Percentiles rank a stretch among this genome's conserved stretches.
These are phyloP conservation scores for Rhagoletis pomonella DNA, from an alignment of 1,140 invertebrate genomes.

Conservation along the genomic window DNA sequence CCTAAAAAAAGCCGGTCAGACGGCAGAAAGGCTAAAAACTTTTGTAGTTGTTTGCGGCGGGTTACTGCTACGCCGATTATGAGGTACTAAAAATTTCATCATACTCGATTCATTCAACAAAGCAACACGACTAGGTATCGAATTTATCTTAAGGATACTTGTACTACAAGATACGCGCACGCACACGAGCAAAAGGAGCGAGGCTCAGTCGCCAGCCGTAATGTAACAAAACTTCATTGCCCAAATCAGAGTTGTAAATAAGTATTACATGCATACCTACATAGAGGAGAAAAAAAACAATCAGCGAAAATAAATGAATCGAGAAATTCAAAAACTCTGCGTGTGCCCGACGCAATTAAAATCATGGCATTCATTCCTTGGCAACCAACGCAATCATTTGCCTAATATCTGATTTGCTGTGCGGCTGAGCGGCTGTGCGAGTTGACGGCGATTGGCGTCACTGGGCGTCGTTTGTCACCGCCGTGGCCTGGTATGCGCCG, in stretches of 20 bases:
- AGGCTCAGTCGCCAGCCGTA: background rate
- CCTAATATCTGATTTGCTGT: slow-evolving; percentile 13
- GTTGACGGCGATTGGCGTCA: slow-evolving; percentile 41
- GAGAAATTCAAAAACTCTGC: slow-evolving; percentile 40
- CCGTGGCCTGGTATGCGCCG: background rate
- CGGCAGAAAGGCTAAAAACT: background rate
- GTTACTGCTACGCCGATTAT: slow-evolving; percentile 14
- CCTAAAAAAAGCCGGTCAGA: background rate
- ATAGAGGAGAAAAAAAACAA: background rate
- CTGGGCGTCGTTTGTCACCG: background rate
- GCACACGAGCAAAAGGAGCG: background rate
- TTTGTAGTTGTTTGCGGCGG: background rate
- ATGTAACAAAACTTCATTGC: background rate
- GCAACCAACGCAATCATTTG: background rate
- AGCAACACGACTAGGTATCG: slow-evolving; percentile 31
- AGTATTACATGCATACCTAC: too few relatives aligned
- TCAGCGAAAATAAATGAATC: background rate
- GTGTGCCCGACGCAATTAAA: slow-evolving; percentile 45
- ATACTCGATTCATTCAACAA: slow-evolving; percentile 33
- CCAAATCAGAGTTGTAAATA: slow-evolving; percentile 29
- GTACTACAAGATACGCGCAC: slow-evolving; percentile 43
- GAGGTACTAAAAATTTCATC: slow-evolving; percentile 43
- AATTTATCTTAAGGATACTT: slow-evolving; percentile 50
- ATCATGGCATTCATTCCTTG: slow-evolving; percentile 36
- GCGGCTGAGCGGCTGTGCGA: too few relatives aligned